Evolutionary conservation across 2,797 vertebrate genomes (phyloP).

Genomic region (Enteromius anoplus): DNA sequence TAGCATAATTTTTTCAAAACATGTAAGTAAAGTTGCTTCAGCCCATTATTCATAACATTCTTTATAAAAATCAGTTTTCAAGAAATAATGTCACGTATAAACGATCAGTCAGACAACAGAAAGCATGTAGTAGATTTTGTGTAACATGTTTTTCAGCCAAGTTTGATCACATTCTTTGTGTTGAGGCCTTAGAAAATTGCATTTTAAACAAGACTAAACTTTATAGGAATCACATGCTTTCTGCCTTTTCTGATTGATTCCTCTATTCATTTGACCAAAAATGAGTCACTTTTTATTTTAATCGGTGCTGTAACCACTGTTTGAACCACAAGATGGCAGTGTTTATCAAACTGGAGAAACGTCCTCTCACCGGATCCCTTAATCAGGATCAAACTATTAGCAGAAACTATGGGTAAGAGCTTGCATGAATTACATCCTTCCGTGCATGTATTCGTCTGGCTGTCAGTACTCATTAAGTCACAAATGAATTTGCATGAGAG

Average conservation of each 20-base stretch:
- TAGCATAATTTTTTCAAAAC: neutral
- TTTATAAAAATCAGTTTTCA: too few relatives aligned
- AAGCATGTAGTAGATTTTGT: neutral
- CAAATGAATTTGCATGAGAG: conserved; percentile 13
- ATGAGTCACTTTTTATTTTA: neutral
- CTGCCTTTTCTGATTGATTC: neutral
- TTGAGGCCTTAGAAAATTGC: neutral
- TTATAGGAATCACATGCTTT: neutral
- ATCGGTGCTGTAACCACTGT: neutral
- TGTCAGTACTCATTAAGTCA: conserved; percentile 1
- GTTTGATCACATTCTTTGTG: neutral
- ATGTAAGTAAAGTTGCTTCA: too few relatives aligned
- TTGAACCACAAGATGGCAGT: conserved; percentile 66
- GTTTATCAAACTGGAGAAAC: conserved; percentile 39
- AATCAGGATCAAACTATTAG: conserved; percentile 8
- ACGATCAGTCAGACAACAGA: neutral
- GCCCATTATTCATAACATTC: too few relatives aligned
- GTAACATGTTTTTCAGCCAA: neutral
- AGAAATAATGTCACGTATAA: too few relatives aligned
- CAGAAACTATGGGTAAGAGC: neutral
- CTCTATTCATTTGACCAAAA: neutral
- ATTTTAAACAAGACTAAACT: neutral
- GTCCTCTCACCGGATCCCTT: neutral
- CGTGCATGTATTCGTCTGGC: neutral
- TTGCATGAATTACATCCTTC: conserved; percentile 1